Percentiles rank a stretch among this genome's conserved stretches.
Conservation (phyloP, 2,797 vertebrate species). For the Bovichtus diacanthus region DNA sequence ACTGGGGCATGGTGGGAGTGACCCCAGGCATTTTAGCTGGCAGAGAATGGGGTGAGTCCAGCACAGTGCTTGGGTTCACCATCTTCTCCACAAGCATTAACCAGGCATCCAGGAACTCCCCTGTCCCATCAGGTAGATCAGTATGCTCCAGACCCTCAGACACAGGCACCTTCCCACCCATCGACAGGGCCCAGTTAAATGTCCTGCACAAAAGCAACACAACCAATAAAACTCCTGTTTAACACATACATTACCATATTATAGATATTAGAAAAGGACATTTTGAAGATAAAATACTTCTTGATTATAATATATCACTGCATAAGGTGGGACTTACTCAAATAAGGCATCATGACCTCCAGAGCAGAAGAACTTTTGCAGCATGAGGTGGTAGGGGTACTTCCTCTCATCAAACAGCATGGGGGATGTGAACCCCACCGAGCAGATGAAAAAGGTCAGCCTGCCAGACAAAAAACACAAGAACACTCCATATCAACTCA, state of each 20-base stretch:
- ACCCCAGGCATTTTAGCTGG: slow-evolving; percentile 93
- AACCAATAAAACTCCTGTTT: slow-evolving; percentile 4
- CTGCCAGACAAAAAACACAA: slow-evolving; percentile 71
- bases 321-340: slow-evolving; percentile 86
- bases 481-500: background rate
- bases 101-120: slow-evolving; percentile 97
- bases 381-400: slow-evolving; percentile 97
- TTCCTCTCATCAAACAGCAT: slow-evolving; percentile 98
- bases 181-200: slow-evolving; percentile 96
- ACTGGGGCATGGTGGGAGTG: slow-evolving; percentile 90
- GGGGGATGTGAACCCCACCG: slow-evolving; percentile 96
- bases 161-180: slow-evolving; percentile 95
- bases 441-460: slow-evolving; percentile 98
- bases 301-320: background rate
- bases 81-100: slow-evolving; percentile 98
- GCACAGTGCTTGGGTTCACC: slow-evolving; percentile 97
- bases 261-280: background rate
- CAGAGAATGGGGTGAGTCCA: slow-evolving; percentile 95
- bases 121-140: slow-evolving; percentile 95
- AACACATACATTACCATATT: background rate
- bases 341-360: slow-evolving; percentile 97
- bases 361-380: slow-evolving; percentile 97
- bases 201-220: slow-evolving; percentile 82
- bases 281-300: background rate
- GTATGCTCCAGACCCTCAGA: slow-evolving; percentile 94